A percentile compares a stretch with the other conserved stretches of the same genome.
Conservation (phyloP, 2,113 vertebrate genomes). For the Balaeniceps rex region DNA sequence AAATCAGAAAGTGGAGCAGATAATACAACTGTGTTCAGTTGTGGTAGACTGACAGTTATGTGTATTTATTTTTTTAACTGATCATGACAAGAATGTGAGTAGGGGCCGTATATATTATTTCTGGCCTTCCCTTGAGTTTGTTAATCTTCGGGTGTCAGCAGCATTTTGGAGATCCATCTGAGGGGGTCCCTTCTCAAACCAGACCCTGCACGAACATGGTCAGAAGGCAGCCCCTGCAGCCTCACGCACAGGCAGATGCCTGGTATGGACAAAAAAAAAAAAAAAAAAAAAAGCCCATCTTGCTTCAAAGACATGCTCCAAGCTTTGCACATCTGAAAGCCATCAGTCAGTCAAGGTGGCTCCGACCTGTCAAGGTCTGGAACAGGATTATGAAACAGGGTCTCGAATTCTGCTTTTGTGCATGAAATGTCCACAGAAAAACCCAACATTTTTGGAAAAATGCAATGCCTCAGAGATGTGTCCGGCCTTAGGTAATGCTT, state of each 20-base stretch:
- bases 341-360: background rate
- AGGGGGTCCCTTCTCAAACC: background rate
- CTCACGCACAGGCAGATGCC: background rate
- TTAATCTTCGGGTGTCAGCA: slow-evolving; percentile 16
- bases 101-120: background rate
- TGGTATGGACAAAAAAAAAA: background rate
- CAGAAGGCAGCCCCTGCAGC: background rate
- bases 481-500: background rate
- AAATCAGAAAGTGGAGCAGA: slow-evolving; percentile 41
- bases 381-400: background rate
- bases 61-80: slow-evolving; percentile 52
- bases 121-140: slow-evolving; percentile 7
- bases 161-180: background rate
- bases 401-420: background rate
- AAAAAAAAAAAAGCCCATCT: too few species aligned
- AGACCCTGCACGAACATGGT: background rate
- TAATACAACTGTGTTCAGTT: slow-evolving; percentile 47
- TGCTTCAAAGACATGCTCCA: background rate
- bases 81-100: slow-evolving; percentile 41
- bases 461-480: background rate
- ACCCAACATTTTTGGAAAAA: rapidly evolving
- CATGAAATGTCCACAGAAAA: background rate
- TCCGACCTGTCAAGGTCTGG: background rate
- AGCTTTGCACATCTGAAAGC: background rate
- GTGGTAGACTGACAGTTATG: background rate